Evolutionary conservation across 2,888 invertebrate species (phyloP), one percentile per base, ranked within the genome.

Genomic region (Scotopteryx bipunctaria): DNA sequence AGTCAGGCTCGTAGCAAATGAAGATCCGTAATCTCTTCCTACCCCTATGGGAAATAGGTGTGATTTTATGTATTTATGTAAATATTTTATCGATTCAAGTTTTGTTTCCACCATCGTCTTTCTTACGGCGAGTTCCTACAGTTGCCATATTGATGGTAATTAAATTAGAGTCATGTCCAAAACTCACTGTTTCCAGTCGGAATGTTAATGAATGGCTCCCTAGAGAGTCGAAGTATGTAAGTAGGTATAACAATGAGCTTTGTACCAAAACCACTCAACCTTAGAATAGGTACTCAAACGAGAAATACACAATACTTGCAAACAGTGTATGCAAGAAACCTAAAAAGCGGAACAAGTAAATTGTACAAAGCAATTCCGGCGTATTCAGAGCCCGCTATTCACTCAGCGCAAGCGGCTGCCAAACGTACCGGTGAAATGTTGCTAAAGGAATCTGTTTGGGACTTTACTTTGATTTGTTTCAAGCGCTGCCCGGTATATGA

Each of bases 381-480:
- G 43, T 29, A 36, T 29, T 33, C 42, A 29, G 31, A 42, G 27
- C 8, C 6, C 27, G 42, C 36, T 42, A 49, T 49, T 49, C 49
- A 42, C 36, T 48, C 33, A 35, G 6, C 33, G 19, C 16, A 13
- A 31, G 21, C 25, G 27, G 35, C 42, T 42, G 29, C 38, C 43
- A 35, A 48, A 44, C 27, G 38, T 33, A 33, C 23, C 14, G 23
- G 5, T 42, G 36, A 36, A 49, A 42, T 41, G 40, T 41, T 40
- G 17, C 33, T 47, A 33, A 47, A 40, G 38, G 32, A 27, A 47
- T 32, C 36, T 41, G 40, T 40, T 11, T 13, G 41, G 29, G 17
- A 14, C 27, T 33, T 15, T 5, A n/a, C 14, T 41, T 5, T n/a
- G 14, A n/a, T 31, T 21, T 9, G 4, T 21, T 2, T 15, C 13